phyloP scores from a whole-genome alignment of 2,888 invertebrate species.

The Hirudinaria manillensis region DNA sequence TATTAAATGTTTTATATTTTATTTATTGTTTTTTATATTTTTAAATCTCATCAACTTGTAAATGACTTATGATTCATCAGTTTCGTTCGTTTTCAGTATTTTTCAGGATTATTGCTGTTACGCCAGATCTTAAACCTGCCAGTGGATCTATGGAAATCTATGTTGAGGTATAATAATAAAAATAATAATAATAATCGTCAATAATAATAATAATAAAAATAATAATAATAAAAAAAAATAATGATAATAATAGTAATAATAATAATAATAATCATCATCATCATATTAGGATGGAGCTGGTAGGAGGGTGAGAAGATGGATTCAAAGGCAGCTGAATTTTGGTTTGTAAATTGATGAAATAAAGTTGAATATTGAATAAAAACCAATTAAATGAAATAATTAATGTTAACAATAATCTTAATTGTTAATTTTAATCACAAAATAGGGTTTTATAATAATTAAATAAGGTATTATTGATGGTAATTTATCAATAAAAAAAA shows the following conservation, averaged over 20 bases:
- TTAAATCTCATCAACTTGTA: no score
- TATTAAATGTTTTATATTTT: no score
- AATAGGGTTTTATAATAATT: no score
- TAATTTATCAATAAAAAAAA: not conserved
- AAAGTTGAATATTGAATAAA: not conserved
- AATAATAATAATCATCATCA: not conserved
- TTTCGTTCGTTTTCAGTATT: constrained; percentile 59
- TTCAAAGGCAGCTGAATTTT: constrained; percentile 39
- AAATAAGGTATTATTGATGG: not conserved
- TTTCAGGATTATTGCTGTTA: constrained; percentile 85
- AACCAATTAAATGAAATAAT: not conserved
- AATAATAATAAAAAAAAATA: not conserved
- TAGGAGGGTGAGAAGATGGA: constrained; percentile 38
- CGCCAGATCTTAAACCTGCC: constrained; percentile 82
- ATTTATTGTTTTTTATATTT: no score
- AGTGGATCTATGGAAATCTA: constrained; percentile 78
- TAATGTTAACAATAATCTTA: not conserved
- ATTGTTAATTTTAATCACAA: constrained; percentile 2
- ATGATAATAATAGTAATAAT: not conserved
- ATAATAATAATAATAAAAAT: not conserved
- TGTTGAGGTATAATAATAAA: constrained; percentile 60
- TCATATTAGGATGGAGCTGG: constrained; percentile 35
- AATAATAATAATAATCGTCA: not conserved
- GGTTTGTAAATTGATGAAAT: constrained; percentile 30
- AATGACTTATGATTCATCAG: no score